Percentiles rank a stretch among this genome's conserved stretches.
phyloP scores from a whole-genome alignment of 1,140 invertebrate species.

The Eufriesea mexicana region DNA sequence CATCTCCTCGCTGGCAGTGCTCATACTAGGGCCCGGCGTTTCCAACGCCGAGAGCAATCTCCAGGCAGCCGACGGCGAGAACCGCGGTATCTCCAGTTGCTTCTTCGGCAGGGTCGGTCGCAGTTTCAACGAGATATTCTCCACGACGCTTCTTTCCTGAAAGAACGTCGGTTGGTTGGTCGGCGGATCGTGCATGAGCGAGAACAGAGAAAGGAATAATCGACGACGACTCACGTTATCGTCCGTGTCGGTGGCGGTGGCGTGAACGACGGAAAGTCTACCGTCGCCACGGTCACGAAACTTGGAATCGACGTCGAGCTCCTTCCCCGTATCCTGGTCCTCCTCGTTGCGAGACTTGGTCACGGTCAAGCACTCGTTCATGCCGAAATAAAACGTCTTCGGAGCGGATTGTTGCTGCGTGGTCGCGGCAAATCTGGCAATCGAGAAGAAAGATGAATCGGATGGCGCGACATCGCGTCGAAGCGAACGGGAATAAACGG shows the following conservation, averaged over 20 bases:
- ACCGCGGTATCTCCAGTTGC: constrained; percentile 88
- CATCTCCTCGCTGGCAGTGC: constrained; percentile 75
- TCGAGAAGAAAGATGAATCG: not conserved
- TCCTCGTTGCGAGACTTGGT: constrained; percentile 78
- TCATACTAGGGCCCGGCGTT: constrained; percentile 73
- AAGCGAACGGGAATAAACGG: not conserved
- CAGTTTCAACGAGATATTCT: constrained; percentile 87
- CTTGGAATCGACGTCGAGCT: constrained; percentile 49
- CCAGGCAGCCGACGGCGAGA: constrained; percentile 93
- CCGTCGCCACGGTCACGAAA: constrained; percentile 45
- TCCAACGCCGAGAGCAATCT: constrained; percentile 85
- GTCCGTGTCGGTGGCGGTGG: constrained; percentile 54
- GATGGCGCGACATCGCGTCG: no score
- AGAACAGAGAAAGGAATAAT: not conserved
- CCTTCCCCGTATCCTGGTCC: constrained; percentile 79
- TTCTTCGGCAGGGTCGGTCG: constrained; percentile 90
- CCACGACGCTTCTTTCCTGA: constrained; percentile 70
- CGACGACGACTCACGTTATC: constrained; percentile 53
- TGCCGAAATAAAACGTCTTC: constrained; percentile 91
- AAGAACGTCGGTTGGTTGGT: not conserved
- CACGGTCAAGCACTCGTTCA: constrained; percentile 83
- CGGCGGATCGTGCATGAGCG: no score
- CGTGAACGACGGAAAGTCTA: constrained; percentile 27
- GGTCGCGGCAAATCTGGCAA: constrained; percentile 48
- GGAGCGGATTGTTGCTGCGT: constrained; percentile 78